These are phyloP conservation scores for Athalia rosae DNA, from an alignment of 2,888 invertebrate genomes.

Conservation along the genomic window DNA sequence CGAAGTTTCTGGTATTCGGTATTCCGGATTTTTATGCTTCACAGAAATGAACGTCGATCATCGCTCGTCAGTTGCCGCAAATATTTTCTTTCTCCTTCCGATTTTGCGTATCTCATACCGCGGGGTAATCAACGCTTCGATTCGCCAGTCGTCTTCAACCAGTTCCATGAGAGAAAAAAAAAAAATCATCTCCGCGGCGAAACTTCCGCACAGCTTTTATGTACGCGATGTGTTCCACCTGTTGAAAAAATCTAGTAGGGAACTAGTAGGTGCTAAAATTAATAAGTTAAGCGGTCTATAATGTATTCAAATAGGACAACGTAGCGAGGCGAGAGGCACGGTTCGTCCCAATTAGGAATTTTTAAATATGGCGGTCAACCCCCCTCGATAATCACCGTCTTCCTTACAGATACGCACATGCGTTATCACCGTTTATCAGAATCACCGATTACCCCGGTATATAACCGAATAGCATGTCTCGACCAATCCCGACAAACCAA, in stretches of 20 bases:
- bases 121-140: too few species aligned
- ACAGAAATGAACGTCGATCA: background rate
- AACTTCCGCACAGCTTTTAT: background rate
- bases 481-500: constrained; percentile 50
- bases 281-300: constrained; percentile 6
- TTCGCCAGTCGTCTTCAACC: too few species aligned
- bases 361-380: constrained; percentile 51
- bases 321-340: background rate
- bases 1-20: constrained; percentile 38
- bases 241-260: constrained; percentile 4
- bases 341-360: constrained; percentile 47
- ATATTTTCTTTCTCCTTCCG: background rate
- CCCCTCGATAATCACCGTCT: constrained; percentile 64
- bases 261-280: constrained; percentile 28
- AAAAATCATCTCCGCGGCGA: background rate
- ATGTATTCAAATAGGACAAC: constrained; percentile 38
- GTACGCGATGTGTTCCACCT: background rate
- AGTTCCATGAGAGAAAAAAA: too few species aligned
- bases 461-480: background rate
- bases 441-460: constrained; percentile 20
- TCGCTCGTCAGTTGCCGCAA: background rate
- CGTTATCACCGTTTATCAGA: constrained; percentile 64
- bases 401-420: constrained; percentile 51
- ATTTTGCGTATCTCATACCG: too few species aligned
- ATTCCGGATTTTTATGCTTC: constrained; percentile 27